Evolutionary conservation across 2,113 vertebrate species (phyloP), one percentile per base, ranked within the genome.

Genomic region (Helogale parvula): DNA sequence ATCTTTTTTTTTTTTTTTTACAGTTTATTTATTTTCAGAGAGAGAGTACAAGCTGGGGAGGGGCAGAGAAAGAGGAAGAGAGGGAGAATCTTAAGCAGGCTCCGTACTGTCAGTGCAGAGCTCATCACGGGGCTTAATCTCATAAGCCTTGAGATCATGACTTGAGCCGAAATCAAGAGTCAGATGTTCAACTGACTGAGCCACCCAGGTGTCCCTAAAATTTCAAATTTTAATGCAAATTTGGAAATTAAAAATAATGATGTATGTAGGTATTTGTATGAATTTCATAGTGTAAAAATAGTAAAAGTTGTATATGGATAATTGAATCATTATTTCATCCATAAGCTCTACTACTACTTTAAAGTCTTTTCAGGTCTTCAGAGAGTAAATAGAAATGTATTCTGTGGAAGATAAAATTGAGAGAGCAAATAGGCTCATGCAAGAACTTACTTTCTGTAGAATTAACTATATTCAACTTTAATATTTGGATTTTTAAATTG

Each of bases 241-340:
- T 84, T 79, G 25, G 21, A 82, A 76, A 81, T 88, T 74, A 60
- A 27, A 15, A 54, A 85, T 47, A 10, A 50, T 79, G 31, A 63
- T 16, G 0, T 63, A n/a, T 65, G 2, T 35, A 83, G 23, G 13
- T 63, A 81, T 63, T 69, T 77, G 52, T 89, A 74, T 66, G 45
- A 80, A 54, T 69, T 68, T 94, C 63, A 72, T 23, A 77, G 9
- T 89, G 50, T 91, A 91, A 76, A 80, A 96, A 33, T 60, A 86
- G 33, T 69, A 71, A 66, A 72, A 60, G 35, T 84, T 80, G 21
- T 54, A n/a, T 21, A 33, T 35, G 38, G 21, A 29, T 84, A 17
- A 79, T 82, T 47, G 33, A 94, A 68, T 88, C 41, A 31, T 60
- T 63, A 52, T 76, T 77, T 88, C 27, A 63, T 50, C 21, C 13